Conservation (phyloP, 1,140 invertebrate genomes). For the Drosophila trapezifrons region DNA sequence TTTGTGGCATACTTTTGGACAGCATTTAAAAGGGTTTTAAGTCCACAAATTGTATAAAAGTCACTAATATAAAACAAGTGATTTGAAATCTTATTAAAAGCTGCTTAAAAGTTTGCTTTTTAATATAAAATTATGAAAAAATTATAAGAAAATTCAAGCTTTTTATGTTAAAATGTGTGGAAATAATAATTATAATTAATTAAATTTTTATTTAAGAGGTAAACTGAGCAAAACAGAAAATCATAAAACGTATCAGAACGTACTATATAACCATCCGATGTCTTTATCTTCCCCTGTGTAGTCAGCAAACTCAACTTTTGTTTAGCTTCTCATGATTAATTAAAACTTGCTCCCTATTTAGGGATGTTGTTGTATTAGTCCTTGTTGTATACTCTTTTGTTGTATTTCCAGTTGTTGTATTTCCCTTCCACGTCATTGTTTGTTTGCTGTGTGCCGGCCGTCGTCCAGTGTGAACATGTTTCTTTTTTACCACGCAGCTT, state of each 20-base stretch:
- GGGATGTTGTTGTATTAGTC: conserved; percentile 26
- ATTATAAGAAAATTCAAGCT: background rate
- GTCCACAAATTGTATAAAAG: no score
- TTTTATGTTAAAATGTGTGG: no score
- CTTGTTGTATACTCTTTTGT: conserved; percentile 17
- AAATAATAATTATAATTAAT: background rate
- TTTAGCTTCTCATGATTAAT: conserved; percentile 76
- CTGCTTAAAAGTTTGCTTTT: background rate
- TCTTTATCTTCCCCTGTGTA: background rate
- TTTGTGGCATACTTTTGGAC: no score
- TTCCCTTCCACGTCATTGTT: conserved; percentile 9
- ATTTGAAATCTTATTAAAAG: background rate
- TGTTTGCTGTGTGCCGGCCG: conserved; percentile 18
- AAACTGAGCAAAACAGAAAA: no score
- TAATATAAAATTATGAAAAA: no score
- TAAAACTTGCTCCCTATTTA: conserved; percentile 63
- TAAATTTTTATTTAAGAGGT: background rate
- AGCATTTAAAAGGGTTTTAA: no score
- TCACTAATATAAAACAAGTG: no score
- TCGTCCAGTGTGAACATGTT: conserved; percentile 52
- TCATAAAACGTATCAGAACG: no score
- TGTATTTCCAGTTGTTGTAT: conserved; percentile 15
- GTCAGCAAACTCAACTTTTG: conserved; percentile 47
- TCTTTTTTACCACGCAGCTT: conserved; percentile 68
- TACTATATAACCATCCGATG: background rate